phyloP scores from a whole-genome alignment of 1,140 invertebrate genomes.

The Frieseomelitta varia region DNA sequence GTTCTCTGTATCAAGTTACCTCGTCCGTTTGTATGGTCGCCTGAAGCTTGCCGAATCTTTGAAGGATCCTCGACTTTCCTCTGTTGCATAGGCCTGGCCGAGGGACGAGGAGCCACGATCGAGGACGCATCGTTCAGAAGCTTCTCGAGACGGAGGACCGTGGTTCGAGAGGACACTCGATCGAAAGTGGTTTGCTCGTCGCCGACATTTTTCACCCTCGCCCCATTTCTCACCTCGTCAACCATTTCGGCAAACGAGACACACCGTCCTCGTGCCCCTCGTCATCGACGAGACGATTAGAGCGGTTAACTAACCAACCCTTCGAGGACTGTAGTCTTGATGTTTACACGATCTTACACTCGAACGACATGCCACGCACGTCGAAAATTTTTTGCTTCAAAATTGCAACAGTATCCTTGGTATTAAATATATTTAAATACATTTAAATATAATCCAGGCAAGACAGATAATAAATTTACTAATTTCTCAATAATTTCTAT shows the following conservation, averaged over 20 bases:
- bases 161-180: constrained; percentile 37
- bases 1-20: no score
- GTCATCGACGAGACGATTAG: not conserved
- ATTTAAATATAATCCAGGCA: no score
- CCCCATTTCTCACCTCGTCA: not conserved
- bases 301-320: no score
- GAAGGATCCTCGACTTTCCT: not conserved
- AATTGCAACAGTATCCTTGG: no score
- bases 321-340: no score
- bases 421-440: no score
- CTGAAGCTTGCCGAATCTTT: not conserved
- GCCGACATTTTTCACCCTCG: not conserved
- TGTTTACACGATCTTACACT: no score
- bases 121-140: constrained; percentile 8
- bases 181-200: constrained; percentile 33
- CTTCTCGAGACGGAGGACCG: constrained; percentile 13
- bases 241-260: not conserved
- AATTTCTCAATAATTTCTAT: no score
- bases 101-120: not conserved
- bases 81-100: not conserved
- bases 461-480: no score
- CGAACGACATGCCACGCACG: no score
- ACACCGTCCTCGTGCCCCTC: not conserved
- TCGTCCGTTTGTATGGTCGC: not conserved
- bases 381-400: no score